phyloP scores from a whole-genome alignment of 2,797 vertebrate species.

The Cryptoblepharus egeriae region DNA sequence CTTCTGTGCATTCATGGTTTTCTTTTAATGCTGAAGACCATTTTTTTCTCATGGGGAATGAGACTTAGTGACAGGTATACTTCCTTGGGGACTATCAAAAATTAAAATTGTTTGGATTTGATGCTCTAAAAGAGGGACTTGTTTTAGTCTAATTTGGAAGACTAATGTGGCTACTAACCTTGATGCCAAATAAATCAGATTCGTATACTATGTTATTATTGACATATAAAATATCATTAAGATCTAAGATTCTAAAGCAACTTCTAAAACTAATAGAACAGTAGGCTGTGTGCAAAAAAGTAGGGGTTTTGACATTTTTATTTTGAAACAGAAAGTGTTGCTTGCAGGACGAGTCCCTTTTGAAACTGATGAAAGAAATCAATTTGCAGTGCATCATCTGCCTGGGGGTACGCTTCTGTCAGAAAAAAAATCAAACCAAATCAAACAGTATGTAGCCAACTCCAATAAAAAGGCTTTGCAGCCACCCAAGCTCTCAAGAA shows the following conservation, averaged over 20 bases:
- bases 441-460: slow-evolving; percentile 56
- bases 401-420: neutral
- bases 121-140: neutral
- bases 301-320: neutral
- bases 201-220: no score
- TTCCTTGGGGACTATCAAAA: neutral
- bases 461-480: slow-evolving; percentile 62
- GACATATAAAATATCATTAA: no score
- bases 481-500: slow-evolving; percentile 63
- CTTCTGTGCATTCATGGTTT: neutral
- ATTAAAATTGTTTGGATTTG: neutral
- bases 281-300: no score
- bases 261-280: no score
- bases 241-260: no score
- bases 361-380: neutral
- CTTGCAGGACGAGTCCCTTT: neutral
- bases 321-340: neutral
- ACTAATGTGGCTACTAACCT: neutral
- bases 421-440: slow-evolving; percentile 45
- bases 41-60: neutral
- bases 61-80: neutral
- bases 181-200: no score
- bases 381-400: neutral
- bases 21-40: neutral
- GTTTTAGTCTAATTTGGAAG: neutral